A percentile compares a stretch with the other conserved stretches of the same genome.
These are phyloP conservation scores for Cecidostiba fungosa DNA, from an alignment of 2,888 invertebrate species.

Conservation along the genomic window DNA sequence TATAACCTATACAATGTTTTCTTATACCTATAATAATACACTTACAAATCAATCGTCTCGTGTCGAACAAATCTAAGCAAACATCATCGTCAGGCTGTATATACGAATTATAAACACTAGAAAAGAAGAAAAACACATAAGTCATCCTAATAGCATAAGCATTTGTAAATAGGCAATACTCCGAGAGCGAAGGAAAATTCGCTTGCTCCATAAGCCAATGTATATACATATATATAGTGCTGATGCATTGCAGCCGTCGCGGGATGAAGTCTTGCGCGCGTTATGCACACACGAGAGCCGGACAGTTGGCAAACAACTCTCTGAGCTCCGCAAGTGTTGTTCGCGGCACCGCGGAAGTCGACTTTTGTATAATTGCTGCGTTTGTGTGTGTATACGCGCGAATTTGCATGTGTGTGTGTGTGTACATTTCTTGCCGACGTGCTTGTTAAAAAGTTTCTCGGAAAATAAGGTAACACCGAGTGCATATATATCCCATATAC, in stretches of 20 bases:
- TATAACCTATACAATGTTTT: not conserved
- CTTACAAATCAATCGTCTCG: not conserved
- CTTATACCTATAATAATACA: not conserved
- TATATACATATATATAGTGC: not conserved
- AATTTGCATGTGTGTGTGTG: not conserved
- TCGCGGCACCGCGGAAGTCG: constrained; percentile 42
- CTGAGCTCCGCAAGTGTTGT: constrained; percentile 20
- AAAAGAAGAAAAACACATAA: constrained; percentile 32
- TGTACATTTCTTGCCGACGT: constrained; percentile 2
- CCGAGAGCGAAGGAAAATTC: constrained; percentile 17
- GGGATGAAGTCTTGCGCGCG: constrained; percentile 27
- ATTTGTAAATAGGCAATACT: constrained; percentile 23
- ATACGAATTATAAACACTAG: constrained; percentile 26
- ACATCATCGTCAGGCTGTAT: not conserved
- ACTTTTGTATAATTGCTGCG: constrained; percentile 47
- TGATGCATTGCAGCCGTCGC: not conserved
- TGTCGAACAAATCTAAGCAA: not conserved
- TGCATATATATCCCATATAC: not conserved
- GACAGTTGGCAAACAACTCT: constrained; percentile 55
- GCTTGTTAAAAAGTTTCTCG: not conserved
- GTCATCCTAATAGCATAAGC: constrained; percentile 48
- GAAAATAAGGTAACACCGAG: constrained; percentile 32
- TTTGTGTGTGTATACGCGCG: not conserved
- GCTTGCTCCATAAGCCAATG: constrained; percentile 7
- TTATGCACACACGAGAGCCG: constrained; percentile 42